phyloP scores from a whole-genome alignment of 2,797 vertebrate genomes.

The Gymnopithys bicolor region DNA sequence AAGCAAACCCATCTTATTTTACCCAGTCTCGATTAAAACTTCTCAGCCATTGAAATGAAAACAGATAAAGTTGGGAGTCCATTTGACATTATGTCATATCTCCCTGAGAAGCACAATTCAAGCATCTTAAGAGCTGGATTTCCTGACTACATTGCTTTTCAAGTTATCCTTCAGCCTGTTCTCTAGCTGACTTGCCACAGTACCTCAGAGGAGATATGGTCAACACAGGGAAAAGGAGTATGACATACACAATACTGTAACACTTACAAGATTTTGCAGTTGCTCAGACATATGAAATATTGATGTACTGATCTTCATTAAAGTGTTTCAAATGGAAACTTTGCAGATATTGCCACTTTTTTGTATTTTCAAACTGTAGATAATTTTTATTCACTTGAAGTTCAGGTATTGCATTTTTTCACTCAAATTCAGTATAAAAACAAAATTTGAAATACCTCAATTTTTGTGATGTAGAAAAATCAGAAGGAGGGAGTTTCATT shows the following conservation, averaged over 20 bases:
- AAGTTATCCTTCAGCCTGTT: not conserved
- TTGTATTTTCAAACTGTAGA: not conserved
- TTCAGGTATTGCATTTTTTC: not conserved
- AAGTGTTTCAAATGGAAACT: not conserved
- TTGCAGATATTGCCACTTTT: not conserved
- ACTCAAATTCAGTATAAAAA: not conserved
- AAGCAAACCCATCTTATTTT: not conserved
- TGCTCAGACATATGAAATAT: not conserved
- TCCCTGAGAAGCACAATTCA: not conserved
- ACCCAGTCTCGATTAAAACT: not conserved
- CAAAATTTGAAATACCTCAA: not conserved
- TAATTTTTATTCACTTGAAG: not conserved
- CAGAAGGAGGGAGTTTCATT: not conserved
- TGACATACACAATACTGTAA: not conserved
- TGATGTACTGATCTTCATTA: not conserved
- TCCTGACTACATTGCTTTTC: not conserved
- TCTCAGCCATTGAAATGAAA: not conserved
- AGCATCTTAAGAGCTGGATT: not conserved
- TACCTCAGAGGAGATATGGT: not conserved
- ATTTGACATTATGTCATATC: not conserved
- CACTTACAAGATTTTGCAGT: not conserved
- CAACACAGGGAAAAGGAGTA: not conserved
- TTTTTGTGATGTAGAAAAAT: not conserved
- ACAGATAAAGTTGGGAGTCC: not conserved
- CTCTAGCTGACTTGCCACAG: not conserved